Conservation (phyloP, 2,888 invertebrate genomes). For the Pseudoips prasinana region DNA sequence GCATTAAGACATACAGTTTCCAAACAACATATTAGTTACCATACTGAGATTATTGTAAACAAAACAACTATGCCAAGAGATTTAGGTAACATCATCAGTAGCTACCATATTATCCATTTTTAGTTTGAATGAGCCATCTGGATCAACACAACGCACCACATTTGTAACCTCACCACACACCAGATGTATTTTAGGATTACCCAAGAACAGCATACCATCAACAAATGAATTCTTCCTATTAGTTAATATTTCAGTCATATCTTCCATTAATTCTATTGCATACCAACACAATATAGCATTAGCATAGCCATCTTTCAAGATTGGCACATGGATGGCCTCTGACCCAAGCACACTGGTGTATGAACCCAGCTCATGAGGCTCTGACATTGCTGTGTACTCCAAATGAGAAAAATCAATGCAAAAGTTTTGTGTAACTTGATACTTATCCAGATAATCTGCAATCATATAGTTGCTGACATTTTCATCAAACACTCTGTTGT, state of each 20-base stretch:
- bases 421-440: slow-evolving; percentile 82
- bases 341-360: slow-evolving; percentile 29
- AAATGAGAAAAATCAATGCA: slow-evolving; percentile 68
- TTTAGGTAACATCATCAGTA: not conserved
- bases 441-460: slow-evolving; percentile 81
- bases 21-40: too few relatives aligned
- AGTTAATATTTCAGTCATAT: slow-evolving; percentile 61
- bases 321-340: slow-evolving; percentile 42
- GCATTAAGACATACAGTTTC: too few relatives aligned
- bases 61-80: not conserved
- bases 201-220: slow-evolving; percentile 72
- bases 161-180: slow-evolving; percentile 46
- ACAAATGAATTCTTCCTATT: slow-evolving; percentile 63
- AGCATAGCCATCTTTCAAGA: slow-evolving; percentile 58
- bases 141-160: slow-evolving; percentile 52
- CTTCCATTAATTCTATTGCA: slow-evolving; percentile 65
- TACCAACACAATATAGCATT: slow-evolving; percentile 82
- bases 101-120: slow-evolving; percentile 33
- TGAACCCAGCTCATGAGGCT: slow-evolving; percentile 48
- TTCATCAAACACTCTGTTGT: slow-evolving; percentile 79
- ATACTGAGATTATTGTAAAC: slow-evolving; percentile 19
- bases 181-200: slow-evolving; percentile 52
- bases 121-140: slow-evolving; percentile 58
- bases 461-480: slow-evolving; percentile 80
- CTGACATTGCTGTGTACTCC: slow-evolving; percentile 61